Evolutionary conservation across 2,113 vertebrate species (phyloP).

Genomic region (Xenopus laevis): DNA sequence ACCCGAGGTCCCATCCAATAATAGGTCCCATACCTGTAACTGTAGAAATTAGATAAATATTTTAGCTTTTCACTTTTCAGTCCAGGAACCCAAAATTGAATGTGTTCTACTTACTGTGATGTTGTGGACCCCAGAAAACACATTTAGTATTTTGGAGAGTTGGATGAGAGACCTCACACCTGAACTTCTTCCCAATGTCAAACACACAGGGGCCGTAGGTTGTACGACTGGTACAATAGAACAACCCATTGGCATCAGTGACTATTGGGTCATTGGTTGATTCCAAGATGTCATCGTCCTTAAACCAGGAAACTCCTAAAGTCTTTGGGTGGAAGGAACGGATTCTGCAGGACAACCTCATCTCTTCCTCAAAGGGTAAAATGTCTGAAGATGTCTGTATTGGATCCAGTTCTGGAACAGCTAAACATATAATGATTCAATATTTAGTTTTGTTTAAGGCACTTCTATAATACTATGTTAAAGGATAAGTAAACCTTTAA

Average conservation of each 20-base stretch:
- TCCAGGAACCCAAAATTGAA: background rate
- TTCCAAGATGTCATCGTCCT: background rate
- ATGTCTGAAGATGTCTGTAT: conserved; percentile 1
- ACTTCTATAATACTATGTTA: too few species aligned
- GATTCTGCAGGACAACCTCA: conserved; percentile 5
- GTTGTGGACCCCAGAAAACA: too few species aligned
- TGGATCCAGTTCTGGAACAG: conserved; percentile 13
- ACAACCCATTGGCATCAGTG: conserved; percentile 1
- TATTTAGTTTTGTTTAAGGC: too few species aligned
- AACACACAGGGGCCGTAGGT: background rate
- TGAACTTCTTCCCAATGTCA: too few species aligned
- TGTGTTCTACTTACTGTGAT: conserved; percentile 15
- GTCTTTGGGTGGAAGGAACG: conserved; percentile 26
- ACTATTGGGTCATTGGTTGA: background rate
- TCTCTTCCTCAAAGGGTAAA: background rate
- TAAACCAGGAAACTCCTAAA: conserved; percentile 21
- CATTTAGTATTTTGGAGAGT: too few species aligned
- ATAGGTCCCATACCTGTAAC: too few species aligned
- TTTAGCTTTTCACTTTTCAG: too few species aligned
- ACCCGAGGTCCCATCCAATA: too few species aligned
- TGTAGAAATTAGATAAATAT: too few species aligned
- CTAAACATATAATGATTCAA: background rate
- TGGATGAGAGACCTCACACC: too few species aligned
- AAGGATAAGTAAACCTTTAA: too few species aligned
- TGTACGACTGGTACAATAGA: conserved; percentile 6